Evolutionary conservation across 1,140 invertebrate genomes (phyloP).

Genomic region (Elymnias hypermnestra): DNA sequence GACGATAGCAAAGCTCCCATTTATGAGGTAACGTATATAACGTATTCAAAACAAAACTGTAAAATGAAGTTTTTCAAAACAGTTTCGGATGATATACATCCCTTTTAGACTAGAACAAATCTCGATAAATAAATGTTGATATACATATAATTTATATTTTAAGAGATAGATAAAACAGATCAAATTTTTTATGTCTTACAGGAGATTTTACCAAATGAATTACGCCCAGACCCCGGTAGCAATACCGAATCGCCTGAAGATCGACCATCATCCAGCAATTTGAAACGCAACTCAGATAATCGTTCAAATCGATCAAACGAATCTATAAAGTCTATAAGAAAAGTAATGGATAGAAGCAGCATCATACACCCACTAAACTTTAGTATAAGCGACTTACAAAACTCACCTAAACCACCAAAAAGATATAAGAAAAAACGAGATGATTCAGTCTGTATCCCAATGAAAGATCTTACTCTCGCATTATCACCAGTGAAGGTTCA

Average conservation of each 20-base stretch:
- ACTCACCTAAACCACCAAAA: conserved; percentile 50
- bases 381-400: conserved; percentile 63
- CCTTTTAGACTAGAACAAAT: too few relatives aligned
- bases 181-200: conserved; percentile 21
- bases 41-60: too few relatives aligned
- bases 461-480: conserved; percentile 60
- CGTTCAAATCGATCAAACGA: conserved; percentile 48
- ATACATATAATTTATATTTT: too few relatives aligned
- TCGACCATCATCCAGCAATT: conserved; percentile 33
- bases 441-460: conserved; percentile 52
- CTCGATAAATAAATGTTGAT: too few relatives aligned
- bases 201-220: conserved; percentile 73
- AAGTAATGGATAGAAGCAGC: conserved; percentile 57
- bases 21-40: conserved; percentile 54
- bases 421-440: conserved; percentile 51
- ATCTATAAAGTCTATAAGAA: conserved; percentile 58
- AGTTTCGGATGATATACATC: conserved; percentile 41
- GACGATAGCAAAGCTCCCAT: conserved; percentile 44
- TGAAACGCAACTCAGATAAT: conserved; percentile 42
- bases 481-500: conserved; percentile 56
- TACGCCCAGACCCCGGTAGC: conserved; percentile 73
- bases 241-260: conserved; percentile 76
- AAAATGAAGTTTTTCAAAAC: too few relatives aligned
- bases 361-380: conserved; percentile 73
- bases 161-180: too few relatives aligned